Evolutionary conservation across 30 jellyfish, hydroid and myxozoan species (phyloP), one percentile per base, ranked within the genome.

Genomic region (Hydractinia symbiolongicarpus): DNA sequence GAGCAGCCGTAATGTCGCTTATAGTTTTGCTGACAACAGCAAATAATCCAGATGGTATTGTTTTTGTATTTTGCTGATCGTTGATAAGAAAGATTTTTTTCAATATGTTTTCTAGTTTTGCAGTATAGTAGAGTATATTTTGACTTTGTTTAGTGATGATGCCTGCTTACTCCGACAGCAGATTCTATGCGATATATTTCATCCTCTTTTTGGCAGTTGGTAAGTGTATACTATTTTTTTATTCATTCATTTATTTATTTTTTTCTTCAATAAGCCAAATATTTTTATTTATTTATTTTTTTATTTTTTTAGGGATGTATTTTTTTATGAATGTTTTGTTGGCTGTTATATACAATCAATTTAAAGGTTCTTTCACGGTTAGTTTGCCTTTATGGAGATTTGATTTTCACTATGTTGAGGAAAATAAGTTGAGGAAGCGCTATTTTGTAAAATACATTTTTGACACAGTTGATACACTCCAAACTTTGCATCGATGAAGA

Each of bases 281-380:
- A 21, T 19, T 40, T 79, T 67, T n/a, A n/a, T 13, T 6, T 52
- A 14, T 19, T 8, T 71, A 4, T 19, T 53, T 71, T 72, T 53
- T 61, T 53, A 66, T 15, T 54, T 51, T 78, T 54, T 50, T 68
- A 91, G 95, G 97, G 5, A 73, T 85, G 76, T 91, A 91, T 68
- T 91, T 91, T 88, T 91, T 91, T 81, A 91, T 91, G 97, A 91
- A 91, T 84, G 94, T 91, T 86, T 82, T 91, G 57, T 83, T 91
- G 81, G 97, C 97, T 73, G 97, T 85, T 57, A 87, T 91, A 7
- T 91, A 91, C 72, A 91, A 86, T 78, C 95, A 91, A 61, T 91
- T 91, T 81, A 86, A 90, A n/a, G 97, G 97, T 30, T 91, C 97
- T 4, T 91, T 91, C 56, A 91, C 91, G 86, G 97, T 91, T 68